Conservation (phyloP, 2,113 vertebrate genomes). For the Melozone crissalis region DNA sequence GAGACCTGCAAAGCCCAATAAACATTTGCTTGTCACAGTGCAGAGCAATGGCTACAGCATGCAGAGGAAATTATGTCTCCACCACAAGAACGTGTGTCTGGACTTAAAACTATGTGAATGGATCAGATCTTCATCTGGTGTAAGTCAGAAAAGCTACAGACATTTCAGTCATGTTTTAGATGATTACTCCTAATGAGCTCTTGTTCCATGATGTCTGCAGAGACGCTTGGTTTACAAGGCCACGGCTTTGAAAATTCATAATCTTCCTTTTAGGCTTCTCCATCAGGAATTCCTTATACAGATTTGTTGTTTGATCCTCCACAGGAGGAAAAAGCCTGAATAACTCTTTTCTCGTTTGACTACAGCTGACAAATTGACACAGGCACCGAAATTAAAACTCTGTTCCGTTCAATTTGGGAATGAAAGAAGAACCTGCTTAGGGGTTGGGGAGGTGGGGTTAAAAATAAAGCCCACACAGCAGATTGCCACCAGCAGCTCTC, state of each 20-base stretch:
- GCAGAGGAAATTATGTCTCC: constrained; percentile 3
- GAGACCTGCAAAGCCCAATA: not conserved
- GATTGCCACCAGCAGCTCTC: not conserved
- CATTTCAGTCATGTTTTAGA: constrained; percentile 21
- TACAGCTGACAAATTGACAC: constrained; percentile 35
- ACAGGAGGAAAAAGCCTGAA: constrained; percentile 9
- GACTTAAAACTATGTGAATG: constrained; percentile 47
- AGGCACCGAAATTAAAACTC: constrained; percentile 31
- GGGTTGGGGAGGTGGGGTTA: not conserved
- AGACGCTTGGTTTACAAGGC: constrained; percentile 3
- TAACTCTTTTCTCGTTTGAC: not conserved
- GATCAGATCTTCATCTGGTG: not conserved
- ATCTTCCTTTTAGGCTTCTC: constrained; percentile 13
- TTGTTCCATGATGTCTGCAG: not conserved
- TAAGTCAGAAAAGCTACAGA: constrained; percentile 17
- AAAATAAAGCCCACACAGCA: constrained; percentile 17
- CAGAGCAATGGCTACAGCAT: not conserved
- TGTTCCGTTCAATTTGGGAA: constrained; percentile 57
- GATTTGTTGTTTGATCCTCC: constrained; percentile 42
- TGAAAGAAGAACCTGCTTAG: constrained; percentile 35
- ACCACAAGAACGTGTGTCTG: not conserved
- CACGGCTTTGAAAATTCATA: not conserved
- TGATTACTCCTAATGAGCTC: constrained; percentile 39
- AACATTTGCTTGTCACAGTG: not conserved
- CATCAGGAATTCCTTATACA: not conserved